A percentile compares a stretch with the other conserved stretches of the same genome.
Evolutionary conservation across 1,140 invertebrate genomes (phyloP).

Genomic region (Wasmannia auropunctata): DNA sequence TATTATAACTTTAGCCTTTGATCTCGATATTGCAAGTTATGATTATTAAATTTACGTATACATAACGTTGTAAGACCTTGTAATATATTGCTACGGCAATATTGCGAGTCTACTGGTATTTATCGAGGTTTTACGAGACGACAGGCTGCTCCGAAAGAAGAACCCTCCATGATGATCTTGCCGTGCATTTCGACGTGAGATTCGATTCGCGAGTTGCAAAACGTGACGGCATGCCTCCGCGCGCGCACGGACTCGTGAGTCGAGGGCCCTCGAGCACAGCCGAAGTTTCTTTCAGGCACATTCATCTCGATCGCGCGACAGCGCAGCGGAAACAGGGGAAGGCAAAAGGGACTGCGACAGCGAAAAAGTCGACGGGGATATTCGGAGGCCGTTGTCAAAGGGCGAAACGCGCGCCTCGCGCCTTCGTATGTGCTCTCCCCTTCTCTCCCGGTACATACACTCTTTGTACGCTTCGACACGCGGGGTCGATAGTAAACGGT

Average conservation of each 20-base stretch:
- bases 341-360: neutral
- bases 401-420: neutral
- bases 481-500: neutral
- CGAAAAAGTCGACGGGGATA: conserved; percentile 4
- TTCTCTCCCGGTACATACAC: too few relatives aligned
- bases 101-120: neutral
- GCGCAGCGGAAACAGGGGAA: neutral
- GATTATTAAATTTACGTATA: neutral
- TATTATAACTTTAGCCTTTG: neutral
- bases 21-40: neutral
- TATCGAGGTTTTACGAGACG: neutral
- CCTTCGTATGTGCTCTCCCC: neutral
- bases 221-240: conserved; percentile 64
- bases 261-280: conserved; percentile 48
- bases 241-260: conserved; percentile 32
- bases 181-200: conserved; percentile 17
- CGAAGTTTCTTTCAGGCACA: conserved; percentile 60
- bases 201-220: conserved; percentile 25
- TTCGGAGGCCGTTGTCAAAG: conserved; percentile 11
- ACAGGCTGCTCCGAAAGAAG: neutral
- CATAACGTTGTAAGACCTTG: neutral
- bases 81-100: neutral
- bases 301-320: conserved; percentile 70
- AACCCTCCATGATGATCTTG: neutral
- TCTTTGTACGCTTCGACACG: neutral